These are phyloP conservation scores for Coracopsis vasa DNA, from an alignment of 2,113 vertebrate species.

Conservation along the genomic window DNA sequence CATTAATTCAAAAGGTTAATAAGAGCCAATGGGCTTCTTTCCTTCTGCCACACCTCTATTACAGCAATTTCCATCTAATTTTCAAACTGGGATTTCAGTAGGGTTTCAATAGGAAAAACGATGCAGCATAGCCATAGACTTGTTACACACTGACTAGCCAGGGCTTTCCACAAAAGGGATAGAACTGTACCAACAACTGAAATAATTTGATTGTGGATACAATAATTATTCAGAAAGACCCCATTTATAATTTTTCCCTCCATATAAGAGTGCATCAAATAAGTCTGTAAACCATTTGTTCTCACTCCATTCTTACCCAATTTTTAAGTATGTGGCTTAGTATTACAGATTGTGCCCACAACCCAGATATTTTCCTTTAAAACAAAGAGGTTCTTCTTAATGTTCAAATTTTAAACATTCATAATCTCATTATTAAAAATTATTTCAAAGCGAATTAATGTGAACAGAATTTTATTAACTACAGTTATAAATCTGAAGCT, in stretches of 20 bases:
- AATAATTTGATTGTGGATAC: background rate
- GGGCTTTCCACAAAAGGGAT: background rate
- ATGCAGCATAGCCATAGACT: background rate
- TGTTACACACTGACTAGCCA: background rate
- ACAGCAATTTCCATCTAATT: background rate
- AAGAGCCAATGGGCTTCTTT: background rate
- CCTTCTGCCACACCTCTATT: background rate
- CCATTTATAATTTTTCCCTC: background rate
- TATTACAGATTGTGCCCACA: background rate
- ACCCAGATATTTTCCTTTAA: background rate
- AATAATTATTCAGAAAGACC: background rate
- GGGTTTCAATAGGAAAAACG: background rate
- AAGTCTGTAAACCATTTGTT: background rate
- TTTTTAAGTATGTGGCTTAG: background rate
- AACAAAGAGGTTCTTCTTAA: background rate
- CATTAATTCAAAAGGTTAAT: background rate
- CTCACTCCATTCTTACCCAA: background rate
- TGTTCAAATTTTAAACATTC: background rate
- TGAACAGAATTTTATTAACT: conserved; percentile 21
- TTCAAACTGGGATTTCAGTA: background rate
- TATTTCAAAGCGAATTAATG: conserved; percentile 22
- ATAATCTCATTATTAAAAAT: background rate
- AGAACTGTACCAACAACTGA: background rate
- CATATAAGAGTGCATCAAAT: background rate
- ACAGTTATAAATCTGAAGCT: background rate